Evolutionary conservation across 2,888 invertebrate genomes (phyloP), one percentile per base, ranked within the genome.

Genomic region (Autographa pulchrina): DNA sequence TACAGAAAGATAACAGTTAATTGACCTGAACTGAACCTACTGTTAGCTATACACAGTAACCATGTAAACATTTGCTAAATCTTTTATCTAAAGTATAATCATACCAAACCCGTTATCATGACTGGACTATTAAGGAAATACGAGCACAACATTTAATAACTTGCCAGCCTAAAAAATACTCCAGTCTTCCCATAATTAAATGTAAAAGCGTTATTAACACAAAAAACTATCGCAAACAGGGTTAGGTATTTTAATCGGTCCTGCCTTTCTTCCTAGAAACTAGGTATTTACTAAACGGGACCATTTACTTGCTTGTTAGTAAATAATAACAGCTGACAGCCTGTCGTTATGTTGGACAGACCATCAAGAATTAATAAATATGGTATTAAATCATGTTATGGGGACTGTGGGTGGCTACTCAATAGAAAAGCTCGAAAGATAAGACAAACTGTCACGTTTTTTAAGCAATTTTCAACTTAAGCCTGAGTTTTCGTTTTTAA

Each of bases 231-330:
- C 13, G 20, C 0, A 14, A 52, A 59, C 18, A 13, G 7, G 9
- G 38, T 43, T 62, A 56, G 20, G 35, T 32, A 59, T 48, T 16
- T 52, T 25, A 63, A 60, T 35, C 31, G 0, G 6, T 0, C 32
- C 31, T 20, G 65, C 35, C 9, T 35, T 20, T 62, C 48, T 74
- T 68, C 58, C 61, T 78, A 62, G 74, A 74, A 78, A 74, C 74
- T 66, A 16, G 65, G 65, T 66, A 78, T 66, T 70, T 74, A 74
- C 70, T 70, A 65, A 77, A 77, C 70, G 41, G n/a, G 61, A 68
- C 43, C 58, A 61, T 68, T 77, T 59, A 35, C 58, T 61, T 13
- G 25, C 63, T 74, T 32, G 70, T 71, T 78, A 74, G 11, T 66
- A 59, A 61, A 66, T 77, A 68, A 78, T 43, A 74, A 62, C 31